Evolutionary conservation across 1,140 invertebrate genomes (phyloP).

Genomic region (Philaenus spumarius): DNA sequence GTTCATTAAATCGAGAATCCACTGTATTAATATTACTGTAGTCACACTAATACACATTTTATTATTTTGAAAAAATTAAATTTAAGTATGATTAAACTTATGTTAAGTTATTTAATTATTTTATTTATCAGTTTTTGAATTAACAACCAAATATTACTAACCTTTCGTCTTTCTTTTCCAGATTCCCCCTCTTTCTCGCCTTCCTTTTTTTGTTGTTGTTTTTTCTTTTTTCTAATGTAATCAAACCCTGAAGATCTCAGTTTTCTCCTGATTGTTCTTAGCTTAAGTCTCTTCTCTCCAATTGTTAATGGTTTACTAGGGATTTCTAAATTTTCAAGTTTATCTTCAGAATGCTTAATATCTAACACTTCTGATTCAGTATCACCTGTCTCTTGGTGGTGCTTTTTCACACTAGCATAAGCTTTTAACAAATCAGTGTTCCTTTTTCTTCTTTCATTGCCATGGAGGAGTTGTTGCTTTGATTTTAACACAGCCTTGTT

Average conservation of each 20-base stretch:
- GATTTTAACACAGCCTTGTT: slow-evolving; percentile 47
- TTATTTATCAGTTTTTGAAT: too few species aligned
- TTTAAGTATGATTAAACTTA: neutral
- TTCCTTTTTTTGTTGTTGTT: slow-evolving; percentile 40
- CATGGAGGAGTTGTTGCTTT: slow-evolving; percentile 42
- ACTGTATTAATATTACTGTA: too few species aligned
- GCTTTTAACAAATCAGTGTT: slow-evolving; percentile 44
- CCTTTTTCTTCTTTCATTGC: slow-evolving; percentile 43
- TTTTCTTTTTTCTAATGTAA: slow-evolving; percentile 83
- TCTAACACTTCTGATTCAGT: slow-evolving; percentile 32
- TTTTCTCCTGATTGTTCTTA: slow-evolving; percentile 49
- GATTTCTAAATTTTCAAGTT: slow-evolving; percentile 24
- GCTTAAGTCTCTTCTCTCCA: slow-evolving; percentile 45
- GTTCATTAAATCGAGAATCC: too few species aligned
- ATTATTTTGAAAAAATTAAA: neutral
- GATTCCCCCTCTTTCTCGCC: slow-evolving; percentile 35
- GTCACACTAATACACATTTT: too few species aligned
- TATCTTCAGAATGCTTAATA: slow-evolving; percentile 37
- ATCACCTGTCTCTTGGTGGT: neutral
- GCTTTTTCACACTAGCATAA: slow-evolving; percentile 28
- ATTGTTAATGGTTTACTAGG: slow-evolving; percentile 10
- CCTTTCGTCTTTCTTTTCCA: slow-evolving; percentile 42
- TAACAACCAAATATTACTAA: slow-evolving; percentile 27
- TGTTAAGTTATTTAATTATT: too few species aligned
- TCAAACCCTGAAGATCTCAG: slow-evolving; percentile 70